phyloP scores from a whole-genome alignment of 2,888 invertebrate genomes.

The Hermodice carunculata region DNA sequence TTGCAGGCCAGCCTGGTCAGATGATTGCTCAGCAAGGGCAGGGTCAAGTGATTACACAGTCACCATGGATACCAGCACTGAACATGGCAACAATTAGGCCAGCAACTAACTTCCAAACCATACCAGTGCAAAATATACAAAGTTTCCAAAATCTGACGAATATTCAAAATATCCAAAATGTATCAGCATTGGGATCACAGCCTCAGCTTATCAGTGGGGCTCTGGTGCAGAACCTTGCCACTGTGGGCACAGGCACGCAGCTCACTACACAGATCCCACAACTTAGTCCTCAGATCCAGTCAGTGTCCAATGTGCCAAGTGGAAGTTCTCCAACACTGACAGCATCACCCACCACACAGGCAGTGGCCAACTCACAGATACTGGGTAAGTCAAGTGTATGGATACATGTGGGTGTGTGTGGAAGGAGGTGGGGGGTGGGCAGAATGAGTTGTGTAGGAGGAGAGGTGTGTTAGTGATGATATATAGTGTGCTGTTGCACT shows the following conservation, averaged over 20 bases:
- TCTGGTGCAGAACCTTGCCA: constrained; percentile 9
- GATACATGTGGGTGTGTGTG: not conserved
- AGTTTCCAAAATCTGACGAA: not conserved
- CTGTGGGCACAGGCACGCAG: constrained; percentile 5
- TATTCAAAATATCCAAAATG: not conserved
- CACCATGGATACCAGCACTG: too few relatives aligned
- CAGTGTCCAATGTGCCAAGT: too few relatives aligned
- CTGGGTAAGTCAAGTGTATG: too few relatives aligned
- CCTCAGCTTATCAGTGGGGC: constrained; percentile 16
- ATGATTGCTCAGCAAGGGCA: too few relatives aligned
- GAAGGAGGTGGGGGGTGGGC: not conserved
- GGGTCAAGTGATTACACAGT: too few relatives aligned
- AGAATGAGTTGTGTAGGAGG: not conserved
- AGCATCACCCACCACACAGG: not conserved
- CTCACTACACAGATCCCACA: constrained; percentile 2
- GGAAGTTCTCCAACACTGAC: too few relatives aligned
- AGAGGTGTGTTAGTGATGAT: too few relatives aligned
- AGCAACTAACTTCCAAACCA: too few relatives aligned
- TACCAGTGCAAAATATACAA: not conserved
- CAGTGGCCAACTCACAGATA: too few relatives aligned
- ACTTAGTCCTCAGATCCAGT: constrained; percentile 1
- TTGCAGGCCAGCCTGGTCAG: too few relatives aligned
- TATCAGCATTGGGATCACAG: not conserved
- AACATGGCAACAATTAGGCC: too few relatives aligned
- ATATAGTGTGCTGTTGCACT: too few relatives aligned